phyloP scores from a whole-genome alignment of 2,797 vertebrate genomes.

The Buceros bicornis region DNA sequence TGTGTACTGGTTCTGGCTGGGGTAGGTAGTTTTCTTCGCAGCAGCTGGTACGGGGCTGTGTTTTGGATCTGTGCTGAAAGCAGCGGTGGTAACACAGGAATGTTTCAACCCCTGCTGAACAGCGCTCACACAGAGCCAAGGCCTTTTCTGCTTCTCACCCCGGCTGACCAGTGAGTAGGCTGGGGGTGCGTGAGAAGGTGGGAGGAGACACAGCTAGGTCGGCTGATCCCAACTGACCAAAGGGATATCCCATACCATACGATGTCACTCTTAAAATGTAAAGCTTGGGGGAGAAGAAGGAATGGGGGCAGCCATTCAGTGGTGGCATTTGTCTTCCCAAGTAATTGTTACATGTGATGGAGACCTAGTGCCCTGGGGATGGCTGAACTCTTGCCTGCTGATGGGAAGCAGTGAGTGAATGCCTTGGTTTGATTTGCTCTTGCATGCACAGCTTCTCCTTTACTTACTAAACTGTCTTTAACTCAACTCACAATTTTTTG shows the following conservation, averaged over 20 bases:
- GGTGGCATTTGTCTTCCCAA: background rate
- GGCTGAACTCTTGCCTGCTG: background rate
- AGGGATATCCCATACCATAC: background rate
- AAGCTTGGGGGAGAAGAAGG: background rate
- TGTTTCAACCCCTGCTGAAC: background rate
- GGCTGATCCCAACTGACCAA: background rate
- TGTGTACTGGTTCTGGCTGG: background rate
- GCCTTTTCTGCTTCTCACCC: background rate
- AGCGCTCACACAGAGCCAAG: background rate
- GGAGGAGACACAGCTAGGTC: too few species aligned
- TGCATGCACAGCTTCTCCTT: accelerated
- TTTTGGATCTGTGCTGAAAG: background rate
- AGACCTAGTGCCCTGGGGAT: background rate
- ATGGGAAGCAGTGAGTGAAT: background rate
- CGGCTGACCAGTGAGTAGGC: background rate
- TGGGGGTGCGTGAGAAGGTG: background rate
- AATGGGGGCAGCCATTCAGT: accelerated
- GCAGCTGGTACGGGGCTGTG: background rate
- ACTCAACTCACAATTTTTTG: background rate
- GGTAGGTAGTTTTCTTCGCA: background rate
- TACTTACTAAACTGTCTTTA: background rate
- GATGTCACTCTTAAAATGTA: accelerated
- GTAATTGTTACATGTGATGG: accelerated
- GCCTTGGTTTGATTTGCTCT: background rate
- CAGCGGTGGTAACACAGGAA: background rate